These are phyloP conservation scores for Hapalemur alaotrensis DNA, from an alignment of 2,797 vertebrate genomes.

Conservation along the genomic window DNA sequence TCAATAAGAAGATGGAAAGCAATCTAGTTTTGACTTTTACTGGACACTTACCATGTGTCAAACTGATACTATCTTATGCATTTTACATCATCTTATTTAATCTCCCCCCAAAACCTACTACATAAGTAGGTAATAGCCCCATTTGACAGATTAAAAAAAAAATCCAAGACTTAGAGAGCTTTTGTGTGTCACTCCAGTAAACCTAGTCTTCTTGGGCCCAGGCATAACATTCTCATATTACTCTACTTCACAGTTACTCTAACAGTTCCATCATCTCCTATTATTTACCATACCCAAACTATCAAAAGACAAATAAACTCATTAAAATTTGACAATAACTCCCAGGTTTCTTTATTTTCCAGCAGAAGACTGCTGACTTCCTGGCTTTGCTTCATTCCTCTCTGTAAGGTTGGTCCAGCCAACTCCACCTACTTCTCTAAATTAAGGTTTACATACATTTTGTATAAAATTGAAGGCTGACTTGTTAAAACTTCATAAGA, in stretches of 20 bases:
- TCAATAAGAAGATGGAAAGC: background rate
- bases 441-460: background rate
- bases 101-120: background rate
- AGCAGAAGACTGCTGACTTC: background rate
- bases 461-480: background rate
- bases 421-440: background rate
- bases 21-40: background rate
- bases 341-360: background rate
- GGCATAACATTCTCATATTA: background rate
- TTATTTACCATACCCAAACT: background rate
- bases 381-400: background rate
- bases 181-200: background rate
- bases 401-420: background rate
- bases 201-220: background rate
- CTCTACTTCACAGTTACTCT: constrained; percentile 14
- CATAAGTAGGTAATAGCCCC: background rate
- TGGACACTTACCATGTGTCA: background rate
- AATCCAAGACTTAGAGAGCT: background rate
- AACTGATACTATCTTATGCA: background rate
- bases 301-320: constrained; percentile 29
- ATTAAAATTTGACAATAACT: background rate
- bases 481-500: background rate
- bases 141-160: background rate
- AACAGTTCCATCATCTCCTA: background rate
- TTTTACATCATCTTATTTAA: background rate